phyloP scores from a whole-genome alignment of 2,797 vertebrate genomes.

The Cryptoblepharus egeriae region DNA sequence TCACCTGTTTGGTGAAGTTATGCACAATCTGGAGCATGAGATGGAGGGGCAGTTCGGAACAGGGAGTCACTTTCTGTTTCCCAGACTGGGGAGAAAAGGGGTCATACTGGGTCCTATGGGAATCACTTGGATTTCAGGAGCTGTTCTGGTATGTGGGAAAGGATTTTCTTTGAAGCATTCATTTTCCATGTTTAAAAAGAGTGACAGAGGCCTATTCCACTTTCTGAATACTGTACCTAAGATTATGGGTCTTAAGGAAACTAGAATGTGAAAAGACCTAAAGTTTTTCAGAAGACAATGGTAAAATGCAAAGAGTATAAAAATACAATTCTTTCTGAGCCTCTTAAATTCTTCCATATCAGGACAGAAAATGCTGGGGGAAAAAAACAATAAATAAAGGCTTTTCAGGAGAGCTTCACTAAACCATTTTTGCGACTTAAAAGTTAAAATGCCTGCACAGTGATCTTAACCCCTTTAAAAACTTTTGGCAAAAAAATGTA shows the following conservation, averaged over 20 bases:
- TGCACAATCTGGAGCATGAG: background rate
- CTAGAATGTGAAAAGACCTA: slow-evolving; percentile 36
- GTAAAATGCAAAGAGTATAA: slow-evolving; percentile 60
- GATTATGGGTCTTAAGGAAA: slow-evolving; percentile 25
- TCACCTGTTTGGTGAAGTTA: background rate
- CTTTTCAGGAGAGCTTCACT: slow-evolving; percentile 72
- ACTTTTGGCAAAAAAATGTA: slow-evolving; percentile 70
- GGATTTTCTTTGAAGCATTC: background rate
- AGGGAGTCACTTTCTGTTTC: background rate
- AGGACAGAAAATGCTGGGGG: slow-evolving; percentile 68
- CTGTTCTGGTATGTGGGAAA: background rate
- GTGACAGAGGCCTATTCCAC: background rate
- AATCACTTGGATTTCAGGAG: background rate
- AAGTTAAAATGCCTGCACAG: slow-evolving; percentile 71
- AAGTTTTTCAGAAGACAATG: slow-evolving; percentile 39
- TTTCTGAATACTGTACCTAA: background rate
- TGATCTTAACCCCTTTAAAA: slow-evolving; percentile 72
- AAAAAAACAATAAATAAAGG: slow-evolving; percentile 74
- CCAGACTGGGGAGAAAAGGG: background rate
- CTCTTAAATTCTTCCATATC: slow-evolving; percentile 64
- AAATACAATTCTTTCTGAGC: slow-evolving; percentile 59
- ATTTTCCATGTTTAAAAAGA: background rate
- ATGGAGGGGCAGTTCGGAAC: background rate
- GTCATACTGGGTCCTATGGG: background rate
- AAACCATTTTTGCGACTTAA: slow-evolving; percentile 76